Evolutionary conservation across 2,797 vertebrate genomes (phyloP), one percentile per base, ranked within the genome.

Genomic region (Knipowitschia caucasica): DNA sequence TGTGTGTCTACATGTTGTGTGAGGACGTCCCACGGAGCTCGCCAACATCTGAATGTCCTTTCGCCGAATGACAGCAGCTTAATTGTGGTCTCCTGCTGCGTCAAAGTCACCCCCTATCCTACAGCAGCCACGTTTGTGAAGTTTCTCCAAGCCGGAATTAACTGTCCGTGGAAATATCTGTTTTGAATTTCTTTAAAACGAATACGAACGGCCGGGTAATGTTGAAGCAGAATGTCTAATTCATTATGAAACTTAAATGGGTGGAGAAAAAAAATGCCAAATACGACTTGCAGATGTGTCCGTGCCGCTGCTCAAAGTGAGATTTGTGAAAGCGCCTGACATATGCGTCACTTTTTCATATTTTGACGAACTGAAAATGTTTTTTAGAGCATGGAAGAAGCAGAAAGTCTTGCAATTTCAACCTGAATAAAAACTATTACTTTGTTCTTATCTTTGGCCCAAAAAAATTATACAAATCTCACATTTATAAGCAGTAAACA

Each of bases 341-440:
- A 4, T 21, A 40, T 34, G 25, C 21, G 17, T 0, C 2, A 12
- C 46, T 30, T 25, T 5, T 51, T 50, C 27, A 23, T 50, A 36
- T 36, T 51, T 38, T 47, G 17, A 38, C 24, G 20, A 23, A 27
- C n/a, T 5, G 20, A 23, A 12, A 20, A 42, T 6, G n/a, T 35
- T 29, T 23, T 15, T 4, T 21, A 18, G 6, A 3, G 58, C 2
- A 76, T 65, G 54, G 33, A 65, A 74, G 38, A 11, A 71, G 57
- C 73, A 73, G 59, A 69, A n/a, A 24, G 4, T 24, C 24, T 44
- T 15, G 3, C 10, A 14, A 55, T 29, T 50, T 29, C 12, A 39
- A 27, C 35, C 9, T 8, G 9, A 14, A 24, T 11, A 23, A 34
- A 56, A 39, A 46, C 3, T n/a, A 4, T 10, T 23, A 25, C 9